A percentile compares a stretch with the other conserved stretches of the same genome.
Evolutionary conservation across 2,797 vertebrate species (phyloP).

Genomic region (Acanthiza pusilla): DNA sequence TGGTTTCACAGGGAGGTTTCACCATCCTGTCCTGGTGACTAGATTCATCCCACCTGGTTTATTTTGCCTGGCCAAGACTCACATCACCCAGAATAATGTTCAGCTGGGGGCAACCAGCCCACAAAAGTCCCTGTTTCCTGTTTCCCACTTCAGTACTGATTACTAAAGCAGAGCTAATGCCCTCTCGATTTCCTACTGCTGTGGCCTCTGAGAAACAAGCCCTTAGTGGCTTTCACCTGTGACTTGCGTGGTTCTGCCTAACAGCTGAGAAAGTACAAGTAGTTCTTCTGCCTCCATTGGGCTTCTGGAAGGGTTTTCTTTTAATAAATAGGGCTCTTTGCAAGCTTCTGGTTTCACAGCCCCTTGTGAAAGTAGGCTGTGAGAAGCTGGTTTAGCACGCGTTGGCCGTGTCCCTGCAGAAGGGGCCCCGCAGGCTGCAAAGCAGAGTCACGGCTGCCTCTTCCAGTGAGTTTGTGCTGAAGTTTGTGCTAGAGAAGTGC

Average conservation of each 20-base stretch:
- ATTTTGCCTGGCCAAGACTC: background rate
- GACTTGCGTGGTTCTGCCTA: background rate
- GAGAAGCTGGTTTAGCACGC: rapidly evolving
- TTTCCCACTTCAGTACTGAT: background rate
- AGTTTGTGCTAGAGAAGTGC: background rate
- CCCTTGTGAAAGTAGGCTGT: background rate
- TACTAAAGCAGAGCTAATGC: background rate
- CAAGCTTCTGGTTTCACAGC: background rate
- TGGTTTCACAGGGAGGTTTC: background rate
- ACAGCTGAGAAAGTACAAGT: background rate
- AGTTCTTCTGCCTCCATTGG: background rate
- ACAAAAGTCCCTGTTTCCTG: background rate
- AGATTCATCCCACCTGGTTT: background rate
- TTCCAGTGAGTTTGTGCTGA: background rate
- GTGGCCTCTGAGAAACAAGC: background rate
- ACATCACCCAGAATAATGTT: background rate
- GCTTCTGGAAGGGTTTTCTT: background rate
- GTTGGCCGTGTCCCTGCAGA: background rate
- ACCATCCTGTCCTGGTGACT: background rate
- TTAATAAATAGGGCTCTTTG: background rate
- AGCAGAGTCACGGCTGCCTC: background rate
- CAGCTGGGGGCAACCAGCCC: background rate
- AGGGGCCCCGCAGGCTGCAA: background rate
- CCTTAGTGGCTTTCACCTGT: background rate
- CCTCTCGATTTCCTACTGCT: background rate